Evolutionary conservation across 2,113 vertebrate genomes (phyloP), one percentile per base, ranked within the genome.

Genomic region (Butorides virescens): DNA sequence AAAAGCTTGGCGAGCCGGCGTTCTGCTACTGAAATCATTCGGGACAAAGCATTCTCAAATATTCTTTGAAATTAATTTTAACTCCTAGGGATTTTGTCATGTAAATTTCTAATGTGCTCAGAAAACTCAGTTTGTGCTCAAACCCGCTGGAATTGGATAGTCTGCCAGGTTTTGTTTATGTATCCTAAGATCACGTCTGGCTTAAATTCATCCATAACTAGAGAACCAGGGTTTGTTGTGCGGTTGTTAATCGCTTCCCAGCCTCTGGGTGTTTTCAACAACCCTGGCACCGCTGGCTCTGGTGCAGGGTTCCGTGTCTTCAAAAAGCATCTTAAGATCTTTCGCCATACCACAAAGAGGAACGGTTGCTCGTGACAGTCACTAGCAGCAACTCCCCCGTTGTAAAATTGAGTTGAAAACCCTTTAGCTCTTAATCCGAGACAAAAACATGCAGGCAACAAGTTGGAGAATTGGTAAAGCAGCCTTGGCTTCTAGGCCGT

Each of bases 1-100:
- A 15, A 56, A 56, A 80, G 36, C 14, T 86, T 2, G 0, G 34
- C 32, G 34, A 58, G 34, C 20, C 0, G 0, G 7, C 4, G 1
- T 86, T 46, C n/a, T 5, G 7, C 15, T 42, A 55, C 37, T n/a
- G 47, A 67, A 66, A 42, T 67, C 13, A 67, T 46, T 13, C 50
- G 21, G 14, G 32, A 68, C 16, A 59, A 75, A 53, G 32, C 4
- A 46, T 67, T 89, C 58, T 12, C 26, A 86, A 23, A 46, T 50
- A 36, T 15, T 22, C 15, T 23, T 65, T n/a, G 9, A 55, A 46
- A 47, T 53, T 39, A 1, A 63, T 71, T 71, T 89, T 32, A 65
- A 93, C 52, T 39, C 26, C 26, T 34, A 34, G 68, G 10, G 22
- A 72, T 23, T 59, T 86, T 4, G 37, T 53, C 21, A 12, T 0